A percentile compares a stretch with the other conserved stretches of the same genome.
Evolutionary conservation across 2,888 invertebrate genomes (phyloP).

Genomic region (Cephus pulcher): DNA sequence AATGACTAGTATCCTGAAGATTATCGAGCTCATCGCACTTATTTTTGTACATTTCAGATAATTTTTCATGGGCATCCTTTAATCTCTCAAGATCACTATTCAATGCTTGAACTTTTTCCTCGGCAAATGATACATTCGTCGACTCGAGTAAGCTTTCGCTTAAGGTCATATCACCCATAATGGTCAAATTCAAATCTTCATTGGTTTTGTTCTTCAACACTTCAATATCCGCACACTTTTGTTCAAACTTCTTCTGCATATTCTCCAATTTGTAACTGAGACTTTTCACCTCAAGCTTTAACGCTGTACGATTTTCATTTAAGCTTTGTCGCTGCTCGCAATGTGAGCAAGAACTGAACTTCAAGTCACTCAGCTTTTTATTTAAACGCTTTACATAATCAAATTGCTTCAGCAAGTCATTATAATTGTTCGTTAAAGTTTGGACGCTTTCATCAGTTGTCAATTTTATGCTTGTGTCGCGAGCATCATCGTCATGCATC

Average conservation of each 20-base stretch:
- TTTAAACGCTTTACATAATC: slow-evolving; percentile 42
- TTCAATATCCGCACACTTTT: slow-evolving; percentile 45
- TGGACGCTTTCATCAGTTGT: slow-evolving; percentile 19
- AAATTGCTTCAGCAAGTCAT: slow-evolving; percentile 38
- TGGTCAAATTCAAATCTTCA: slow-evolving; percentile 37
- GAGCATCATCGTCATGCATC: background rate
- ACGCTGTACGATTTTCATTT: slow-evolving; percentile 41
- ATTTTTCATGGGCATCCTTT: slow-evolving; percentile 41
- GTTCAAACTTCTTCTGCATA: slow-evolving; percentile 48
- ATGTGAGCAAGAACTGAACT: slow-evolving; percentile 44
- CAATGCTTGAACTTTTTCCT: slow-evolving; percentile 49
- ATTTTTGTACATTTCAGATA: slow-evolving; percentile 44
- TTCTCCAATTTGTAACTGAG: slow-evolving; percentile 44
- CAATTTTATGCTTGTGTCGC: background rate
- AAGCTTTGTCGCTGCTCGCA: slow-evolving; percentile 48
- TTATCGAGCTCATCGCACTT: slow-evolving; percentile 50
- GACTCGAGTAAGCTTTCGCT: slow-evolving; percentile 43
- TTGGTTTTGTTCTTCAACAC: slow-evolving; percentile 45
- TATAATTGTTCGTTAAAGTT: slow-evolving; percentile 24
- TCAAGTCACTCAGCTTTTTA: slow-evolving; percentile 48
- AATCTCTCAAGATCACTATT: slow-evolving; percentile 46
- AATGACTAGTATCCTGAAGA: slow-evolving; percentile 30
- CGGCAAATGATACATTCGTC: slow-evolving; percentile 45
- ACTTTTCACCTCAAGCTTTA: slow-evolving; percentile 47
- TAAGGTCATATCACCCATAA: slow-evolving; percentile 33